Evolutionary conservation across 2,113 vertebrate species (phyloP).

Genomic region (Poeciliopsis prolifica): DNA sequence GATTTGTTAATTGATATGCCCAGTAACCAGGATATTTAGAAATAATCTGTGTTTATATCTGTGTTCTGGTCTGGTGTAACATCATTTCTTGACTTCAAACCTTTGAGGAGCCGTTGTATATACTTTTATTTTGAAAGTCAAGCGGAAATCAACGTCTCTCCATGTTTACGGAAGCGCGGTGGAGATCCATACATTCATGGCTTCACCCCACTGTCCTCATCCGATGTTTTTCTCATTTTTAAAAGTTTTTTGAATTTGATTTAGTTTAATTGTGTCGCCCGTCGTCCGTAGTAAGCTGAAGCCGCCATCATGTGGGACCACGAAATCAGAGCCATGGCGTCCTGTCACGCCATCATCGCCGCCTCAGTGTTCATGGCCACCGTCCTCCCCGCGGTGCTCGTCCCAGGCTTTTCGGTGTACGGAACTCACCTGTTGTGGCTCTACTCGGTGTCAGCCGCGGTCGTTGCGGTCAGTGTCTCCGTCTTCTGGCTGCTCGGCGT

Average conservation of each 20-base stretch:
- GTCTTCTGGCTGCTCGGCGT: slow-evolving; percentile 86
- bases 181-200: slow-evolving; percentile 1
- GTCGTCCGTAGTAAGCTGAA: no score
- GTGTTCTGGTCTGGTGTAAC: no score
- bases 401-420: slow-evolving; percentile 87
- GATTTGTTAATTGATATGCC: no score
- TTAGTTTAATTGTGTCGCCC: not conserved
- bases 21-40: no score
- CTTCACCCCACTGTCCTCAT: rapidly evolving
- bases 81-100: no score
- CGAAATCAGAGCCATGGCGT: slow-evolving; percentile 85
- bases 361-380: slow-evolving; percentile 81
- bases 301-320: slow-evolving; percentile 84
- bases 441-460: slow-evolving; percentile 82
- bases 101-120: not conserved
- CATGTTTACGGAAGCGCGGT: slow-evolving; percentile 68
- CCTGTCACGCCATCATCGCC: slow-evolving; percentile 84
- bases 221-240: not conserved
- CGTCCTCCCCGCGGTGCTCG: slow-evolving; percentile 76
- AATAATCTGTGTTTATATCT: no score
- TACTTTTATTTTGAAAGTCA: slow-evolving; percentile 56
- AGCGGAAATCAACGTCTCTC: slow-evolving; percentile 26
- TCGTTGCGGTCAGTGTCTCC: slow-evolving; percentile 79
- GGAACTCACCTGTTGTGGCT: slow-evolving; percentile 89
- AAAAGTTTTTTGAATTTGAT: not conserved